Evolutionary conservation across 2,888 invertebrate species (phyloP), one percentile per base, ranked within the genome.

Genomic region (Xylophagus ater): DNA sequence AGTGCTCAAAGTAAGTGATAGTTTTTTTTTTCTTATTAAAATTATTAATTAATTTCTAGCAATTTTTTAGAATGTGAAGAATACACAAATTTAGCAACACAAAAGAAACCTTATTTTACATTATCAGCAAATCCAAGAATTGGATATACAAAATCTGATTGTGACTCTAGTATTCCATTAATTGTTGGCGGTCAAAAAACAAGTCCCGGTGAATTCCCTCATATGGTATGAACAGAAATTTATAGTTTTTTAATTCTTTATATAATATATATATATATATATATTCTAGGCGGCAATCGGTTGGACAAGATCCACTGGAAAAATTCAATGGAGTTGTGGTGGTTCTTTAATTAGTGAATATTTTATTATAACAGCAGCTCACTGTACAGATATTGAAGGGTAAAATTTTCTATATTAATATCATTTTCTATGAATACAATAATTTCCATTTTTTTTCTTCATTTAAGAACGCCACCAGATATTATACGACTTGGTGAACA

Each of bases 291-390:
- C 38, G 5, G 41, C 41, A 18, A 34, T 41, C 10, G 41, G 41
- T 8, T 41, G 19, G 28, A 10, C 12, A 4, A 24, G 14, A 29
- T 10, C 8, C 12, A 25, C 23, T 19, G 20, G 32, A 6, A 21
- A 13, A 9, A 23, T 43, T 3, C 37, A 43, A 12, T 43, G 40
- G 40, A 13, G 17, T 12, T 43, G 43, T 29, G 43, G 43, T 17
- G 43, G 43, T 1, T 33, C 33, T 20, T 19, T 41, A 15, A 62
- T 75, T 23, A 68, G 67, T 39, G 64, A 67, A 12, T 51, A 59
- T 10, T 71, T 67, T 55, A 57, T 75, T 7, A 56, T 75, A 2
- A 73, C 74, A 2, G 74, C 74, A 5, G 73, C 72, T 8, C 74
- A 74, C 50, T 74, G 74, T 47, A 53, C 55, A 35, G 53, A 54